Conservation (phyloP, 2,797 vertebrate genomes). For the Protosalanx chinensis region DNA sequence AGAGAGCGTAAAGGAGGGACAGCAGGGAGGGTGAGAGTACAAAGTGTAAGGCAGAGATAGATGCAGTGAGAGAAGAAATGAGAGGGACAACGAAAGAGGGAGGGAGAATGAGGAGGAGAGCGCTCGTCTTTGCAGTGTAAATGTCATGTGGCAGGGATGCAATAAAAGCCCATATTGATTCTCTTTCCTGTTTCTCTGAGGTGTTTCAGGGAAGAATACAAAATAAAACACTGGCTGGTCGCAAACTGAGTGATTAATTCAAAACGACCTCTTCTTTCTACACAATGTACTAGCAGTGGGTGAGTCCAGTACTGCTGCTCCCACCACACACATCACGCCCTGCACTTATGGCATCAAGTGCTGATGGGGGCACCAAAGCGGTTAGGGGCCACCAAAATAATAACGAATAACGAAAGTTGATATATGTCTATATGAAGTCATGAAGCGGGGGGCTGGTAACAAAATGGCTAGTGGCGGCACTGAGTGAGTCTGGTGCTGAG, state of each 20-base stretch:
- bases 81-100: not conserved
- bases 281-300: not conserved
- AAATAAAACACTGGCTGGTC: conserved; percentile 12
- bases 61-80: not conserved
- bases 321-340: too few species aligned
- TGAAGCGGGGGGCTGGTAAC: too few species aligned
- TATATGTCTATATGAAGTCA: too few species aligned
- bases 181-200: conserved; percentile 29
- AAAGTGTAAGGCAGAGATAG: conserved; percentile 18
- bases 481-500: too few species aligned
- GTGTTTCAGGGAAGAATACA: not conserved
- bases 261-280: conserved; percentile 46
- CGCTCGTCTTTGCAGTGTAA: conserved; percentile 38
- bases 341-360: too few species aligned
- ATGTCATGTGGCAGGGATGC: conserved; percentile 45
- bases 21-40: conserved; percentile 6
- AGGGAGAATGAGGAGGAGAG: conserved; percentile 15
- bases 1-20: not conserved
- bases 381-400: too few species aligned
- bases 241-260: conserved; percentile 39
- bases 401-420: too few species aligned
- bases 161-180: conserved; percentile 45
- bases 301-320: too few species aligned
- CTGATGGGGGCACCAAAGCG: too few species aligned
- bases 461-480: too few species aligned